Evolutionary conservation across 2,888 invertebrate species (phyloP).

Genomic region (Tipula unca): DNA sequence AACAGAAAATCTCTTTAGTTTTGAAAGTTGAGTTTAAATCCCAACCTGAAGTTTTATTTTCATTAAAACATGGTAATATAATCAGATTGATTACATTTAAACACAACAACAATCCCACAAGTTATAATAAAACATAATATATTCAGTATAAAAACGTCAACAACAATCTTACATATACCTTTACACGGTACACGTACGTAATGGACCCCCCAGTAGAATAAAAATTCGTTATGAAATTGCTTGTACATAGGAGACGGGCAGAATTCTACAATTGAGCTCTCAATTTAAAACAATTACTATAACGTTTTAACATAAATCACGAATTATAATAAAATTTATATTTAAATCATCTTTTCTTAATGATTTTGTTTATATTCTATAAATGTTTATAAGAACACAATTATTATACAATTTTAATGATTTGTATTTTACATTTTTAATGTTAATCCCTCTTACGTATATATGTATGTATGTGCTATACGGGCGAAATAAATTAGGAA

Average conservation of each 20-base stretch:
- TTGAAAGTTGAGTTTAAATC: not conserved
- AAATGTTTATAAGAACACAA: not conserved
- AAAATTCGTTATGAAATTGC: not conserved
- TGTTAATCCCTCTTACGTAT: not conserved
- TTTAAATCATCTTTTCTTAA: not conserved
- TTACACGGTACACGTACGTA: not conserved
- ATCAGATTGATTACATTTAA: not conserved
- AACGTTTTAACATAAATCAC: not conserved
- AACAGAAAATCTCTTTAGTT: conserved; percentile 1
- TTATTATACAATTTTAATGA: not conserved
- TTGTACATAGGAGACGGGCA: not conserved
- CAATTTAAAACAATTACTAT: not conserved
- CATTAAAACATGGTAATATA: not conserved
- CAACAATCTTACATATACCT: not conserved
- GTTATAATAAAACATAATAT: not conserved
- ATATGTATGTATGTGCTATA: too few relatives aligned
- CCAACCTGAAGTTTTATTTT: not conserved
- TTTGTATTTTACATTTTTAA: not conserved
- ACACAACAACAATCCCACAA: not conserved
- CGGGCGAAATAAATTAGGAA: not conserved
- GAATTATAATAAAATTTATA: not conserved
- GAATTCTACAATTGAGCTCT: not conserved
- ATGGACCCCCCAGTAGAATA: not conserved
- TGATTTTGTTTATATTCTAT: not conserved
- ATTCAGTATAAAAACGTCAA: not conserved